phyloP scores from a whole-genome alignment of 35 echinoderm and acorn worm genomes.

The Ophiothrix spiculata region DNA sequence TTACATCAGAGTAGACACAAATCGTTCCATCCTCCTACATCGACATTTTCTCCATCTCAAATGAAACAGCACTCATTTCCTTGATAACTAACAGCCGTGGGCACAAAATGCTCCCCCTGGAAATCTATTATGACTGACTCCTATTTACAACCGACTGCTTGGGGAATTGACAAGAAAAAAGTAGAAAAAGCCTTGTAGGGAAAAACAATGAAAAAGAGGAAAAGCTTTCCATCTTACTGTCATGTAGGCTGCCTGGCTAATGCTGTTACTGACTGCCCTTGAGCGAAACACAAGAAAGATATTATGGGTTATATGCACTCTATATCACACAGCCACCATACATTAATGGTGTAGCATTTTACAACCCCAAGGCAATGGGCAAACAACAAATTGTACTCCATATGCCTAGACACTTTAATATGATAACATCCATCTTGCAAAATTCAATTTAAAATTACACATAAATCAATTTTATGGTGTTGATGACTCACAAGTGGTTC shows the following conservation, averaged over 20 bases:
- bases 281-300: neutral
- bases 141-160: constrained; percentile 9
- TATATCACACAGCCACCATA: constrained; percentile 1
- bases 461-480: too few relatives aligned
- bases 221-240: constrained; percentile 12
- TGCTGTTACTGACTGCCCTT: constrained; percentile 1
- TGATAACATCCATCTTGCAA: too few relatives aligned
- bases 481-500: too few relatives aligned
- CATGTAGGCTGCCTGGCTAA: neutral
- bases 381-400: constrained; percentile 6
- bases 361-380: neutral
- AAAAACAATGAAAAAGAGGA: constrained; percentile 6
- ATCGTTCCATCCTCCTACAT: neutral
- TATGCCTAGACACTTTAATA: too few relatives aligned
- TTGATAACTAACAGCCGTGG: constrained; percentile 2
- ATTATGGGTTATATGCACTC: constrained; percentile 8
- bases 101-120: constrained; percentile 1
- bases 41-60: constrained; percentile 7
- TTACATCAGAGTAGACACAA: constrained; percentile 4
- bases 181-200: neutral
- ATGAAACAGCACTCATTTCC: constrained; percentile 11
- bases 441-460: too few relatives aligned
- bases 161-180: neutral
- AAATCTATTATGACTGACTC: constrained; percentile 16
- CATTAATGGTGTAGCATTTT: constrained; percentile 10